These are phyloP conservation scores for Mesopsocus fuscifrons DNA, from an alignment of 2,888 invertebrate species.

Conservation along the genomic window DNA sequence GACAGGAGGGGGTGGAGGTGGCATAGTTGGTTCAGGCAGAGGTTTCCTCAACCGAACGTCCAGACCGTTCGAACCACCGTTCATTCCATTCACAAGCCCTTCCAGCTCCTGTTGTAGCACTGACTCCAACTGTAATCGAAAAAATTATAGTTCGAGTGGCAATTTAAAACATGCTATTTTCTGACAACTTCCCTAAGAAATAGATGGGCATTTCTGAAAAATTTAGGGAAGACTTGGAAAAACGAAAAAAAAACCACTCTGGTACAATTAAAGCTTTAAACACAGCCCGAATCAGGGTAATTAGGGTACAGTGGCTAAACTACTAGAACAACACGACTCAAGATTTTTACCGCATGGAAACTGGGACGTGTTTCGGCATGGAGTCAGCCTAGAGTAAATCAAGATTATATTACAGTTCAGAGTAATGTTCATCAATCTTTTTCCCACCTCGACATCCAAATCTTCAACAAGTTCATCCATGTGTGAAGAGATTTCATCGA, in stretches of 20 bases:
- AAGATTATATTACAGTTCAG: too few relatives aligned
- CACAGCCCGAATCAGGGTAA: too few relatives aligned
- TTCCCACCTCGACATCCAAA: slow-evolving; percentile 54
- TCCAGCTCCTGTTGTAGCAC: slow-evolving; percentile 42
- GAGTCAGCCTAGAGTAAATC: too few relatives aligned
- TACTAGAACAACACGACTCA: too few relatives aligned
- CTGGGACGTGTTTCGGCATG: too few relatives aligned
- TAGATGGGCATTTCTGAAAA: too few relatives aligned
- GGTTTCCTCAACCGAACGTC: slow-evolving; percentile 23
- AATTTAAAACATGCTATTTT: slow-evolving; percentile 4
- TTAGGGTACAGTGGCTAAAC: too few relatives aligned
- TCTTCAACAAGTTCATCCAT: slow-evolving; percentile 71
- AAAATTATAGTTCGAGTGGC: slow-evolving; percentile 1
- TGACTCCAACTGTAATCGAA: slow-evolving; percentile 32
- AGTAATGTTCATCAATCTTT: too few relatives aligned
- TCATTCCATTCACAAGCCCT: slow-evolving; percentile 22
- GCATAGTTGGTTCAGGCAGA: slow-evolving; percentile 57
- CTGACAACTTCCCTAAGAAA: too few relatives aligned
- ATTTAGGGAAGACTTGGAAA: slow-evolving; percentile 9
- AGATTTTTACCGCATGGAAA: too few relatives aligned
- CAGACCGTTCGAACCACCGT: slow-evolving; percentile 16
- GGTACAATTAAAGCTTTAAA: too few relatives aligned
- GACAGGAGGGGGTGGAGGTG: slow-evolving; percentile 45
- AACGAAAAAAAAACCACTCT: slow-evolving; percentile 4
- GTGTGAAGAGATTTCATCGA: slow-evolving; percentile 67